These are phyloP conservation scores for Mesopsocus fuscifrons DNA, from an alignment of 2,888 invertebrate genomes.

Conservation along the genomic window DNA sequence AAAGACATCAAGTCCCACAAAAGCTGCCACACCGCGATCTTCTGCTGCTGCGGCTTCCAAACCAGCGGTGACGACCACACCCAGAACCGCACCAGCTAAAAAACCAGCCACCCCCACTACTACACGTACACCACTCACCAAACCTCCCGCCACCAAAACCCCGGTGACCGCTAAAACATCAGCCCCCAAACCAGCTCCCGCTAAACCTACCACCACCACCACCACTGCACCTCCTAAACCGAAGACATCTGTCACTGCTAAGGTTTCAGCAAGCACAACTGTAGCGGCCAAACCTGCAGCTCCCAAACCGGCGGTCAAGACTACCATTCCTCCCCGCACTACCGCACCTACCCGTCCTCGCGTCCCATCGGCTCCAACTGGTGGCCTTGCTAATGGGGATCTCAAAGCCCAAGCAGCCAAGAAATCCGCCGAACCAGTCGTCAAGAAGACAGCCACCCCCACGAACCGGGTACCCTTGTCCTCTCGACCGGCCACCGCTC, in stretches of 20 bases:
- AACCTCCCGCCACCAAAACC: conserved; percentile 17
- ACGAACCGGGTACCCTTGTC: conserved; percentile 3
- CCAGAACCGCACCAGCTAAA: conserved; percentile 13
- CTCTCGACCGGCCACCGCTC: conserved; percentile 2
- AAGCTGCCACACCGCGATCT: conserved; percentile 14
- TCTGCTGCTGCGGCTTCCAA: conserved; percentile 14
- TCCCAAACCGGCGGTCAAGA: neutral
- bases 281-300: neutral
- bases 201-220: conserved; percentile 19
- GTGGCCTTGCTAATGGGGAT: neutral
- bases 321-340: neutral
- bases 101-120: conserved; percentile 16
- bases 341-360: neutral
- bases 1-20: conserved; percentile 18
- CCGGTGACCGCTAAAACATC: conserved; percentile 19
- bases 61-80: conserved; percentile 12
- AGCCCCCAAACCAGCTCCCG: conserved; percentile 12
- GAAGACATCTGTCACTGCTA: conserved; percentile 8
- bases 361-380: neutral
- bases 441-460: neutral
- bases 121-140: conserved; percentile 16
- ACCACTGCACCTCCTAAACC: conserved; percentile 11
- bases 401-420: neutral
- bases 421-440: neutral
- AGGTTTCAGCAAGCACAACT: neutral